phyloP scores from a whole-genome alignment of 2,888 invertebrate genomes.

The Agriopis aurantiaria region DNA sequence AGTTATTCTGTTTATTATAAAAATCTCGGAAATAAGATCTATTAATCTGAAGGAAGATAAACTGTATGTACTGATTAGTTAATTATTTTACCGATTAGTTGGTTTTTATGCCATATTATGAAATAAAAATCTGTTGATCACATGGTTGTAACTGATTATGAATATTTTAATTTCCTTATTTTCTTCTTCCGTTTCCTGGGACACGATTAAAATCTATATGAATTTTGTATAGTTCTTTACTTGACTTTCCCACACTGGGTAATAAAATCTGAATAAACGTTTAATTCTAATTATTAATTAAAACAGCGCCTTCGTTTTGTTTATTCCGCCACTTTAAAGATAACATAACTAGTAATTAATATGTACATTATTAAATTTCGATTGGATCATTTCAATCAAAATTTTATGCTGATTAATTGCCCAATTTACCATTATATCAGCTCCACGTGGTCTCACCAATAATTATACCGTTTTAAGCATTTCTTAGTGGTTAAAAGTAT shows the following conservation, averaged over 20 bases:
- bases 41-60: no score
- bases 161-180: conserved; percentile 18
- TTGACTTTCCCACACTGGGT: conserved; percentile 33
- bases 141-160: conserved; percentile 8
- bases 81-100: not conserved
- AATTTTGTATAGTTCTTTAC: conserved; percentile 9
- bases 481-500: no score
- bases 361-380: no score
- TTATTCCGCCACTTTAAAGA: not conserved
- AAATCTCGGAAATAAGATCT: no score
- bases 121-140: not conserved
- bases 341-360: not conserved
- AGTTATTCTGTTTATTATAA: no score
- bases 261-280: conserved; percentile 31
- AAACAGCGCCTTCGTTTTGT: conserved; percentile 2
- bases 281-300: conserved; percentile 17
- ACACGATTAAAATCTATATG: conserved; percentile 4
- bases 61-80: no score
- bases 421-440: no score
- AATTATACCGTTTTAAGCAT: no score
- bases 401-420: no score
- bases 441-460: no score
- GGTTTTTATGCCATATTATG: no score
- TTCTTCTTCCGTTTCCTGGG: conserved; percentile 32
- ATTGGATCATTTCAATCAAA: no score